These are phyloP conservation scores for Chelon labrosus DNA, from an alignment of 2,797 vertebrate species.

Conservation along the genomic window DNA sequence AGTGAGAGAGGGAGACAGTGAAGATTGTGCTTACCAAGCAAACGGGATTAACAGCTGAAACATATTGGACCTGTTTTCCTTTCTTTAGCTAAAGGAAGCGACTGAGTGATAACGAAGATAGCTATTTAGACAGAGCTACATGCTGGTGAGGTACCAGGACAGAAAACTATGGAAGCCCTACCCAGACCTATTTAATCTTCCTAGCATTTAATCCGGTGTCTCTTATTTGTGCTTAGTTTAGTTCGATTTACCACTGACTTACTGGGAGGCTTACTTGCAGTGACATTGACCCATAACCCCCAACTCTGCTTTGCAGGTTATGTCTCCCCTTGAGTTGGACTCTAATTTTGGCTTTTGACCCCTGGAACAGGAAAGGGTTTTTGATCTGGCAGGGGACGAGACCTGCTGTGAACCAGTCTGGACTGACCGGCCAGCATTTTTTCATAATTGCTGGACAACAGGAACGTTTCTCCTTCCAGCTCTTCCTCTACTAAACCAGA, in stretches of 20 bases:
- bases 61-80: constrained; percentile 78
- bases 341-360: constrained; percentile 74
- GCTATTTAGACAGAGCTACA: constrained; percentile 54
- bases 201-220: constrained; percentile 26
- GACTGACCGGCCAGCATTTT: constrained; percentile 48
- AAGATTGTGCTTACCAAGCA: constrained; percentile 64
- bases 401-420: constrained; percentile 59
- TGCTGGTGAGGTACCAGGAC: constrained; percentile 46
- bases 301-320: constrained; percentile 68
- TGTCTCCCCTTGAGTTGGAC: constrained; percentile 64
- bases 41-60: constrained; percentile 74
- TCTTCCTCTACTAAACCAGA: constrained; percentile 31
- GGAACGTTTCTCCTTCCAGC: constrained; percentile 31
- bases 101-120: constrained; percentile 45
- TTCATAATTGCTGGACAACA: constrained; percentile 39
- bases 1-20: constrained; percentile 29
- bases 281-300: constrained; percentile 66
- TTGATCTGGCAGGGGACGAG: constrained; percentile 43
- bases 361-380: constrained; percentile 57
- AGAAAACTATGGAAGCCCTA: constrained; percentile 46
- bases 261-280: constrained; percentile 43
- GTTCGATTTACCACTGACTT: constrained; percentile 45
- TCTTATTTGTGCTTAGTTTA: constrained; percentile 34
- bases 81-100: constrained; percentile 75
- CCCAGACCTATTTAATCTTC: constrained; percentile 20